Conservation (phyloP, 2,888 invertebrate genomes). For the Eudasyphora cyanicolor region DNA sequence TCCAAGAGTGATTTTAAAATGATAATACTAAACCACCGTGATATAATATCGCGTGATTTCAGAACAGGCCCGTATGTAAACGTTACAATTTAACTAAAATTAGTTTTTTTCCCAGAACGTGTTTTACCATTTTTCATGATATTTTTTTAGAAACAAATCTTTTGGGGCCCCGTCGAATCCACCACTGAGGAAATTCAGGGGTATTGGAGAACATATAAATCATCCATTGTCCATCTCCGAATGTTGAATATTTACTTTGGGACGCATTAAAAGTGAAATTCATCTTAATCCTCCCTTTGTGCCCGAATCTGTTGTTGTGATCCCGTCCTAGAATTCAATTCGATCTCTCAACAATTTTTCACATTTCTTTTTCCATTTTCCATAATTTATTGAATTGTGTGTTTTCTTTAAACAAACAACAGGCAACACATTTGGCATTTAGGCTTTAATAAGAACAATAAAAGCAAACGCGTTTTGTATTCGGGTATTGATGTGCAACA, state of each 20-base stretch:
- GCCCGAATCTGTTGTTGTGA: slow-evolving; percentile 12
- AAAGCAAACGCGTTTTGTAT: background rate
- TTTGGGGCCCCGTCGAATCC: too few species aligned
- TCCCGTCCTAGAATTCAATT: slow-evolving; percentile 21
- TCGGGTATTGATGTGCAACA: slow-evolving; percentile 13
- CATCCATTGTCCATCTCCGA: slow-evolving; percentile 32
- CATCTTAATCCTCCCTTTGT: slow-evolving; percentile 36
- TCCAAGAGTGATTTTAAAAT: too few species aligned
- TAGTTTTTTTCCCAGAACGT: too few species aligned
- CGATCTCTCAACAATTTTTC: background rate
- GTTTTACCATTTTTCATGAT: too few species aligned
- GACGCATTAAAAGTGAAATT: slow-evolving; percentile 42
- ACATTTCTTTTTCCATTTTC: slow-evolving; percentile 34
- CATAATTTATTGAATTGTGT: slow-evolving; percentile 29
- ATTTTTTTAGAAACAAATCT: too few species aligned
- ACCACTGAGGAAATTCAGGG: background rate
- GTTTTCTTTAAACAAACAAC: slow-evolving; percentile 23
- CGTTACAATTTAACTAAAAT: too few species aligned
- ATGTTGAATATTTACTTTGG: slow-evolving; percentile 26
- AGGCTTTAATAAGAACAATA: background rate
- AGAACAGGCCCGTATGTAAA: too few species aligned
- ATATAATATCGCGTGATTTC: too few species aligned
- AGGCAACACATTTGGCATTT: background rate
- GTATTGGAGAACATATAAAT: background rate
- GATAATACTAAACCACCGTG: too few species aligned